These are phyloP conservation scores for Molossus alvarezi DNA, from an alignment of 2,797 vertebrate species.

Conservation along the genomic window DNA sequence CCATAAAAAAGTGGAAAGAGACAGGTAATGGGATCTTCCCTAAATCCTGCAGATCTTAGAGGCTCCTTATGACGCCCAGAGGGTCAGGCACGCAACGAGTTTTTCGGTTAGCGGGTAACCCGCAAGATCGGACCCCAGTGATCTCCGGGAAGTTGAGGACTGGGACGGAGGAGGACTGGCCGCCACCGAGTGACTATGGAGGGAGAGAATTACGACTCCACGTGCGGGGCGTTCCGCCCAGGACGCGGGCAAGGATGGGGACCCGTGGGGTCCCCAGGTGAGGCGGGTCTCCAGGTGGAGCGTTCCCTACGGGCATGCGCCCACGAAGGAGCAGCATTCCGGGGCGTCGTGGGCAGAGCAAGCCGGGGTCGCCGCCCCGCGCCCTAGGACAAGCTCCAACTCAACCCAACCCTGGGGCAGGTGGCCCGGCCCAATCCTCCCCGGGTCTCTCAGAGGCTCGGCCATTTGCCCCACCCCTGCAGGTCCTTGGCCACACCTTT, in stretches of 20 bases:
- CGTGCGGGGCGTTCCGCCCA: neutral
- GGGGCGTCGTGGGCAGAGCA: no score
- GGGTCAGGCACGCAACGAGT: neutral
- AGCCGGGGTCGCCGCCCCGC: neutral
- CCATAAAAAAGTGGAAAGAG: neutral
- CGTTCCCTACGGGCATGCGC: neutral
- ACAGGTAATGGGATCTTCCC: neutral
- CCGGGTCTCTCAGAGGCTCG: no score
- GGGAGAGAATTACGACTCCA: neutral
- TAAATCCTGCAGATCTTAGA: neutral
- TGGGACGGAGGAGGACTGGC: neutral
- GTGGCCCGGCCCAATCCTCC: neutral
- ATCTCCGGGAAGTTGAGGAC: neutral
- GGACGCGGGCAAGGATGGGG: neutral
- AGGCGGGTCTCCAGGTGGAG: neutral
- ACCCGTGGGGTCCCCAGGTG: neutral
- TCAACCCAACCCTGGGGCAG: no score
- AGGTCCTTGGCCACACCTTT: neutral
- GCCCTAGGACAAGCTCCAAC: no score
- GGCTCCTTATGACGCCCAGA: neutral
- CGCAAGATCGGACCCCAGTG: neutral
- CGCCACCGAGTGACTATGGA: neutral
- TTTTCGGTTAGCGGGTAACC: neutral
- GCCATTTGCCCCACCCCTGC: rapidly evolving
- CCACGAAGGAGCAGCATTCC: no score